Percentiles rank a stretch among this genome's conserved stretches.
phyloP scores from a whole-genome alignment of 2,113 vertebrate species.

The Sylvia atricapilla region DNA sequence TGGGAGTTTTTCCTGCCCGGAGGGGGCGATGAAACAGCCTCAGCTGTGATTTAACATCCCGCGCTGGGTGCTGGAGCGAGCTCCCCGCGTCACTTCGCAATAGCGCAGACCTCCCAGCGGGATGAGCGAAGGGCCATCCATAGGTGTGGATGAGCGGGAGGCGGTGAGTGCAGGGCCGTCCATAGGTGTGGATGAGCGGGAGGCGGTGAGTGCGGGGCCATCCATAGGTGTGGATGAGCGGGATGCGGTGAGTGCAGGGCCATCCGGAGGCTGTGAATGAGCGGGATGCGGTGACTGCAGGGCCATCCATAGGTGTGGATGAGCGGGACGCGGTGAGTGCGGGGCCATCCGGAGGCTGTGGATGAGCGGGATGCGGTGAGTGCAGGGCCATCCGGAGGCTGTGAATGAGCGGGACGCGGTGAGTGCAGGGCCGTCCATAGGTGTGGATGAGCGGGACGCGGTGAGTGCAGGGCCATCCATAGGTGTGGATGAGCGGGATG shows the following conservation, averaged over 20 bases:
- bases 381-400: fast-evolving
- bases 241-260: fast-evolving
- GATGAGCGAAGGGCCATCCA: fast-evolving
- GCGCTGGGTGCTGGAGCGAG: fast-evolving
- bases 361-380: fast-evolving
- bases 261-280: fast-evolving
- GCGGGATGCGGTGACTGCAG: fast-evolving
- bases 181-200: fast-evolving
- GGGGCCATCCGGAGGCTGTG: fast-evolving
- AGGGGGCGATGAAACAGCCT: fast-evolving
- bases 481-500: fast-evolving
- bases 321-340: fast-evolving
- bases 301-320: fast-evolving
- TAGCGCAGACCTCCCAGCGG: fast-evolving
- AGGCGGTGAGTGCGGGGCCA: fast-evolving
- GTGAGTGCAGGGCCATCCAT: fast-evolving
- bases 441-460: fast-evolving
- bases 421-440: fast-evolving
- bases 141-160: fast-evolving
- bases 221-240: fast-evolving
- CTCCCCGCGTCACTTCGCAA: fast-evolving
- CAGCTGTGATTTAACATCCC: fast-evolving
- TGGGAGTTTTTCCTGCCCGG: neutral
- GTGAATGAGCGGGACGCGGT: fast-evolving
- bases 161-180: fast-evolving